Percentiles rank a stretch among this genome's conserved stretches.
phyloP scores from a whole-genome alignment of 2,888 invertebrate species.

The Pandemis heparana region DNA sequence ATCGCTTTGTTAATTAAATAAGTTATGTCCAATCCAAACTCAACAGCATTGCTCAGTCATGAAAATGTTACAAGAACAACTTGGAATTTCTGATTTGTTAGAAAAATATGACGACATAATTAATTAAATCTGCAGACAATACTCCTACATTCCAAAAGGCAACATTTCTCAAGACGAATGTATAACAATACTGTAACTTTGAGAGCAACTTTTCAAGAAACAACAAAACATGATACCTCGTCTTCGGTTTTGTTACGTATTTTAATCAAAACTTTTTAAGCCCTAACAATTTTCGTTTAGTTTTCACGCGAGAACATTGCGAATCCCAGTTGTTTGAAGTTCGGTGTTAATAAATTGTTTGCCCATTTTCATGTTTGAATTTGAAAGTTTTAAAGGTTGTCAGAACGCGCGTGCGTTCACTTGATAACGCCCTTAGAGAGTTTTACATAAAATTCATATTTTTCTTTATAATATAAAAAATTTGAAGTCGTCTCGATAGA shows the following conservation, averaged over 20 bases:
- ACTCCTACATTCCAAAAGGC: background rate
- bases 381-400: background rate
- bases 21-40: no score
- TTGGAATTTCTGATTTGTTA: no score
- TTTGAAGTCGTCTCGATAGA: no score
- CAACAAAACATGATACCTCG: constrained; percentile 15
- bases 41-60: no score
- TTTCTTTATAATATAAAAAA: no score
- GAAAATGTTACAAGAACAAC: no score
- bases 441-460: background rate
- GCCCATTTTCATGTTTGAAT: background rate
- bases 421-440: background rate
- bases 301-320: constrained; percentile 26
- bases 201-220: constrained; percentile 19
- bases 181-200: constrained; percentile 22
- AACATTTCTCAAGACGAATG: constrained; percentile 8
- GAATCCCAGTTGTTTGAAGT: constrained; percentile 24
- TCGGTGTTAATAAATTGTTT: constrained; percentile 24
- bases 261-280: constrained; percentile 41
- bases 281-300: constrained; percentile 24
- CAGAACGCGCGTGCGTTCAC: background rate
- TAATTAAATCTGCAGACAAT: no score
- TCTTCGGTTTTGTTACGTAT: constrained; percentile 31
- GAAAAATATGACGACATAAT: no score
- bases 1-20: no score